Percentiles rank a stretch among this genome's conserved stretches.
These are phyloP conservation scores for Procambarus clarkii DNA, from an alignment of 1,140 invertebrate genomes.

Conservation along the genomic window DNA sequence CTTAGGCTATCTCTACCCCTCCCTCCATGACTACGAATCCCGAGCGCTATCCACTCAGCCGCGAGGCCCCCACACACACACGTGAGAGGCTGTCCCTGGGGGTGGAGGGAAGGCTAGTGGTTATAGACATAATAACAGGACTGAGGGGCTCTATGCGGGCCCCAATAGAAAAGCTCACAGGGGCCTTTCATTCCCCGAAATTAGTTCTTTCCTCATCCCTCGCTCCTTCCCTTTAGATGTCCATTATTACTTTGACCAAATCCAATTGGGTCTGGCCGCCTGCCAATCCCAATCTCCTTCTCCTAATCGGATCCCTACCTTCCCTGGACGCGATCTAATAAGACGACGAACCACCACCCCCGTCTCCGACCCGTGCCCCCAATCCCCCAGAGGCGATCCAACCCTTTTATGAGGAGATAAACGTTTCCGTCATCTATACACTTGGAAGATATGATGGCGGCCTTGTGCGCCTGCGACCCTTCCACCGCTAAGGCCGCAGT, in stretches of 20 bases:
- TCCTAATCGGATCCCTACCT: constrained; percentile 55
- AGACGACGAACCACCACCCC: not conserved
- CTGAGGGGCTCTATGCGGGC: not conserved
- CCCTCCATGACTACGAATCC: too few relatives aligned
- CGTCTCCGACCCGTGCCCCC: not conserved
- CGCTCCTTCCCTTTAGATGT: constrained; percentile 49
- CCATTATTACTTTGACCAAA: constrained; percentile 68
- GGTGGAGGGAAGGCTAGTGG: not conserved
- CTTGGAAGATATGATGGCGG: constrained; percentile 53
- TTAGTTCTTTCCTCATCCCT: constrained; percentile 53
- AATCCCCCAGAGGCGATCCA: constrained; percentile 52
- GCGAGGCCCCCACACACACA: too few relatives aligned
- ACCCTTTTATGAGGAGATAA: constrained; percentile 65
- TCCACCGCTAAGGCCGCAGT: too few relatives aligned
- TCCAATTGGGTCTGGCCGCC: constrained; percentile 62
- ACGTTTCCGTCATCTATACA: constrained; percentile 48
- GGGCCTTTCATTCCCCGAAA: constrained; percentile 36
- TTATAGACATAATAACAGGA: constrained; percentile 15
- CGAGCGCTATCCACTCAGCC: too few relatives aligned
- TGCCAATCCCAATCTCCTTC: constrained; percentile 66
- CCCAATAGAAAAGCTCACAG: constrained; percentile 28
- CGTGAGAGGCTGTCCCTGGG: too few relatives aligned
- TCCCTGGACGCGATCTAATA: constrained; percentile 59
- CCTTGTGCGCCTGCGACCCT: not conserved
- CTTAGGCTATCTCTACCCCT: too few relatives aligned